These are phyloP conservation scores for Ernsta delagoae DNA, from an alignment of 2,888 invertebrate genomes.

Conservation along the genomic window DNA sequence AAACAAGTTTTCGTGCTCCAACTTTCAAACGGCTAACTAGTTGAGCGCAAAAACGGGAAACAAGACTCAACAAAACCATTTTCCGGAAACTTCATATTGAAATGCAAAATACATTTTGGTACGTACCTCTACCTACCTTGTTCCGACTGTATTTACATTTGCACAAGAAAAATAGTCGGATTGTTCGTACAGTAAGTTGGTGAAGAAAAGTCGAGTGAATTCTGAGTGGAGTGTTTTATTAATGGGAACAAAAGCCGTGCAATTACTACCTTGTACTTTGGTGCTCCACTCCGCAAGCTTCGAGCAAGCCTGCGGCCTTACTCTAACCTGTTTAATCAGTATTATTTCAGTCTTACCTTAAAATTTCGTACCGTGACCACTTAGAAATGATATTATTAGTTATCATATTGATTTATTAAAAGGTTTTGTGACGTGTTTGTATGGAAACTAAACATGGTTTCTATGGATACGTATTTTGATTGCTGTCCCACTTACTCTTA, in stretches of 20 bases:
- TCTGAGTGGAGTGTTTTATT: conserved; percentile 1
- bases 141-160: conserved; percentile 1
- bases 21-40: not conserved
- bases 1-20: too few relatives aligned
- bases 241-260: not conserved
- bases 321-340: too few relatives aligned
- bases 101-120: not conserved
- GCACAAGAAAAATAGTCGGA: not conserved
- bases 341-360: too few relatives aligned
- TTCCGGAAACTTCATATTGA: not conserved
- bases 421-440: too few relatives aligned
- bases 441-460: too few relatives aligned
- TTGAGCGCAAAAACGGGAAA: not conserved
- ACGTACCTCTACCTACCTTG: not conserved
- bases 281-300: not conserved
- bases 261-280: not conserved
- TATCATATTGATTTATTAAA: too few relatives aligned
- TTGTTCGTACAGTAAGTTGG: not conserved
- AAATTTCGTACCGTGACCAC: too few relatives aligned
- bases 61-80: not conserved
- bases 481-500: too few relatives aligned
- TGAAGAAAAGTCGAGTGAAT: not conserved
- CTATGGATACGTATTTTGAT: too few relatives aligned
- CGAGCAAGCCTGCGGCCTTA: not conserved
- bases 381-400: too few relatives aligned